Evolutionary conservation across 2,113 vertebrate species (phyloP).

Genomic region (Hippocampus guttulatus): DNA sequence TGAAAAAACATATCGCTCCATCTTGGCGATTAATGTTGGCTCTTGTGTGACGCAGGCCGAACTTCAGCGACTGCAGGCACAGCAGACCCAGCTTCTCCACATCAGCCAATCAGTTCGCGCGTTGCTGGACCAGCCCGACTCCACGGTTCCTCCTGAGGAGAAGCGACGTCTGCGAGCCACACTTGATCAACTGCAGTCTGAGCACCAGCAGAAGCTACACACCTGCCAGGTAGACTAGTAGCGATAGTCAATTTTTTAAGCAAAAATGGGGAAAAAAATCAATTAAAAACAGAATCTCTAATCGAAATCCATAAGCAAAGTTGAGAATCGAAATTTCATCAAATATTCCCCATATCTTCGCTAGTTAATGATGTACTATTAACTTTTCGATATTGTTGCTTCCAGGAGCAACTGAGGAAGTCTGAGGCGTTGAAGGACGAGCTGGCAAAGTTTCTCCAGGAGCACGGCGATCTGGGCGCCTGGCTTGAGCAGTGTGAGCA

Average conservation of each 20-base stretch:
- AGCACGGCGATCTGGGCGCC: slow-evolving; percentile 77
- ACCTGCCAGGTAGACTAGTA: slow-evolving; percentile 69
- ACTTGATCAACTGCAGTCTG: slow-evolving; percentile 76
- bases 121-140: slow-evolving; percentile 81
- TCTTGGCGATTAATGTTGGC: not conserved
- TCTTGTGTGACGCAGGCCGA: slow-evolving; percentile 61
- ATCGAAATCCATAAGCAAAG: no score
- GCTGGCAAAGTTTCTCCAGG: slow-evolving; percentile 85
- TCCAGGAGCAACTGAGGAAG: slow-evolving; percentile 76
- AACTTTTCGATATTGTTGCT: not conserved
- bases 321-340: no score
- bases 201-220: slow-evolving; percentile 73
- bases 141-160: slow-evolving; percentile 74
- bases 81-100: slow-evolving; percentile 85
- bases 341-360: not conserved
- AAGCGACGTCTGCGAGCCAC: slow-evolving; percentile 68
- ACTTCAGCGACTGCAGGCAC: slow-evolving; percentile 86
- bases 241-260: no score
- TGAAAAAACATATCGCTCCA: not conserved
- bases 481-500: slow-evolving; percentile 86
- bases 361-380: not conserved
- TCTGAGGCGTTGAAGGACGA: slow-evolving; percentile 82
- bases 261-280: no score
- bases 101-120: slow-evolving; percentile 81
- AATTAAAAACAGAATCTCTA: no score